Percentiles rank a stretch among this genome's conserved stretches.
Evolutionary conservation across 2,888 invertebrate genomes (phyloP).

Genomic region (Eledona agricola): DNA sequence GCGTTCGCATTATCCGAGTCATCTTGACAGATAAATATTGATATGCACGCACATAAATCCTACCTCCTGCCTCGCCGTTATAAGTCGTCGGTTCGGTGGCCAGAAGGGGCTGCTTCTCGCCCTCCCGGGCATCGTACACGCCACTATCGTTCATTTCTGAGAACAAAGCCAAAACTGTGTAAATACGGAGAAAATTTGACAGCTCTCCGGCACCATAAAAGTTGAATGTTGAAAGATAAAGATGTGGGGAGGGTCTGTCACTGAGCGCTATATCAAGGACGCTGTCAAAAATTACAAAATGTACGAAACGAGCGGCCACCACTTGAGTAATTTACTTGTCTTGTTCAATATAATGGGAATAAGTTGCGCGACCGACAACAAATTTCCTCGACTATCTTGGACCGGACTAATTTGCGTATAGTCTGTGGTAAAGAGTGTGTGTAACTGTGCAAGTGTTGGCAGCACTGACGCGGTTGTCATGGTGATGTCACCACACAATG

Average conservation of each 20-base stretch:
- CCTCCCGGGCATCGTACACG: conserved; percentile 47
- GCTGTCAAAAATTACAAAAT: no score
- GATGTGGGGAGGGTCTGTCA: conserved; percentile 18
- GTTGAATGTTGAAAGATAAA: not conserved
- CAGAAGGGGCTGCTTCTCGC: conserved; percentile 51
- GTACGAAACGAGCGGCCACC: no score
- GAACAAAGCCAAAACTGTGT: conserved; percentile 11
- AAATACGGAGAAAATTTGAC: conserved; percentile 26
- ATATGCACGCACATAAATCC: conserved; percentile 16
- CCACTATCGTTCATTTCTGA: conserved; percentile 21
- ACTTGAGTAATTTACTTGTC: no score
- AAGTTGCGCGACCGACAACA: no score
- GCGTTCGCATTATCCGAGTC: conserved; percentile 20
- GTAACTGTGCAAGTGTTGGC: no score
- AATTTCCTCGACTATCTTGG: no score
- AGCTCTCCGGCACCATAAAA: conserved; percentile 26
- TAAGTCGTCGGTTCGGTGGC: conserved; percentile 45
- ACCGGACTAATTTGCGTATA: no score
- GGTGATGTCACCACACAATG: no score
- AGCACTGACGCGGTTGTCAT: no score
- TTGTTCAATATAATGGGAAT: no score
- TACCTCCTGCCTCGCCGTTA: conserved; percentile 48
- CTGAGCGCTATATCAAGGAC: conserved; percentile 6
- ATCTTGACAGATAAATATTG: conserved; percentile 22
- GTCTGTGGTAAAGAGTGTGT: no score